Evolutionary conservation across 2,113 vertebrate species (phyloP).

Genomic region (Gallinago undulata): DNA sequence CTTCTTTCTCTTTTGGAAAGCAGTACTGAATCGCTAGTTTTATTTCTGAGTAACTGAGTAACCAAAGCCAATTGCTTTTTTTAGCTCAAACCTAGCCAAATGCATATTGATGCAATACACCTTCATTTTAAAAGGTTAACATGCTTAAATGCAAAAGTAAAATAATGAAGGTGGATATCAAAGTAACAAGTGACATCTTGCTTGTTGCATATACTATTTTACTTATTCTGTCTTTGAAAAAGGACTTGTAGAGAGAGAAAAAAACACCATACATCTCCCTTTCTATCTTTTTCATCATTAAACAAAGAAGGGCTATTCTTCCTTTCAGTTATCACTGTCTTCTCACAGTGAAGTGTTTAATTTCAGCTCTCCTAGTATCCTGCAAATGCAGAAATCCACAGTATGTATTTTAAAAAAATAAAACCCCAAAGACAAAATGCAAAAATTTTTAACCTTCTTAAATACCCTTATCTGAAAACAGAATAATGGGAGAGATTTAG

Average conservation of each 20-base stretch:
- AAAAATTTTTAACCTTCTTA: not conserved
- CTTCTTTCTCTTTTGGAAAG: not conserved
- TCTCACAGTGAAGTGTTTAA: not conserved
- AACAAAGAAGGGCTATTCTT: not conserved
- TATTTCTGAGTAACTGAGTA: not conserved
- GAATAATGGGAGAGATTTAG: not conserved
- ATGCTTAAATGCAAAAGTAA: not conserved
- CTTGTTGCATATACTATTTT: not conserved
- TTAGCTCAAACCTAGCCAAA: not conserved
- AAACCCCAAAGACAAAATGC: not conserved
- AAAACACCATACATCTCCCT: fast-evolving
- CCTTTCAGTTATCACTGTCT: not conserved
- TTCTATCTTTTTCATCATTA: not conserved
- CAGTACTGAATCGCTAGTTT: not conserved
- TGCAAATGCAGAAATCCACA: not conserved
- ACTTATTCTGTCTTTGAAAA: not conserved
- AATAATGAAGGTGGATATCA: not conserved
- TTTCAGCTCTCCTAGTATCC: not conserved
- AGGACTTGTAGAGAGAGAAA: not conserved
- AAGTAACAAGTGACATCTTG: not conserved
- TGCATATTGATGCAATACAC: not conserved
- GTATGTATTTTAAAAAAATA: not conserved
- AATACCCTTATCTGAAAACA: not conserved
- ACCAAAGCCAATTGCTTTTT: not conserved
- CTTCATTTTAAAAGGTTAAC: not conserved